Evolutionary conservation across 2,888 invertebrate genomes (phyloP), one percentile per base, ranked within the genome.

Genomic region (Nemurella pictetii): DNA sequence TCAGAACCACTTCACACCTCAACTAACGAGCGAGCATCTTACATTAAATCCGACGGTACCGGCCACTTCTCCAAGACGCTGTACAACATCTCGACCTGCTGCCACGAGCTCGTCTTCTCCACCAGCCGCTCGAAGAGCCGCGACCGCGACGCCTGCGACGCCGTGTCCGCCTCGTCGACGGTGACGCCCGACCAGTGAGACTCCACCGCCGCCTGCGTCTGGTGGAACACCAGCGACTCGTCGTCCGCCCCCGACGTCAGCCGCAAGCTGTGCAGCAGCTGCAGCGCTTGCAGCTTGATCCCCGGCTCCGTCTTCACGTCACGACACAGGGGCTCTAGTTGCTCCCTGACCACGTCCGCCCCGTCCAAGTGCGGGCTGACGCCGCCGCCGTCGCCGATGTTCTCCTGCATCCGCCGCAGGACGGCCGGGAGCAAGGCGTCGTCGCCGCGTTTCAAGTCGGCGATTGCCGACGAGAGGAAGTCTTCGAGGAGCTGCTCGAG

Each of bases 131-230:
- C 9, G 32, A 86, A 86, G 3, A 87, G 83, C 25, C 36, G 25
- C 7, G 36, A 77, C 12, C 86, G 83, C 12, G 84, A 72, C 29
- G 78, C 80, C 20, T 84, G 75, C 29, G 85, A 81, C 29, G 74
- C 80, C 20, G 86, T 25, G 81, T 87, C 86, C 15, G 83, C 27
- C 12, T 85, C 86, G 12, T 83, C 25, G 28, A 86, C 55, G 0
- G 74, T 20, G 0, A 86, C 75, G 15, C 83, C 85, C 12, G 85
- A 85, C 87, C 87, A 87, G 0, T 83, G 80, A 15, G 85, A 83
- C 3, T 87, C 86, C 0, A 87, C 84, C 36, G 85, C 83, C 12
- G 87, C 87, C 77, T 87, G 87, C 26, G 86, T 87, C 25, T 86
- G 86, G 78, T 85, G 85, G 29, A 86, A 85, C 55, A 85, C 80